Evolutionary conservation across 2,888 invertebrate genomes (phyloP).

Genomic region (Acanthacorydalis orientalis): DNA sequence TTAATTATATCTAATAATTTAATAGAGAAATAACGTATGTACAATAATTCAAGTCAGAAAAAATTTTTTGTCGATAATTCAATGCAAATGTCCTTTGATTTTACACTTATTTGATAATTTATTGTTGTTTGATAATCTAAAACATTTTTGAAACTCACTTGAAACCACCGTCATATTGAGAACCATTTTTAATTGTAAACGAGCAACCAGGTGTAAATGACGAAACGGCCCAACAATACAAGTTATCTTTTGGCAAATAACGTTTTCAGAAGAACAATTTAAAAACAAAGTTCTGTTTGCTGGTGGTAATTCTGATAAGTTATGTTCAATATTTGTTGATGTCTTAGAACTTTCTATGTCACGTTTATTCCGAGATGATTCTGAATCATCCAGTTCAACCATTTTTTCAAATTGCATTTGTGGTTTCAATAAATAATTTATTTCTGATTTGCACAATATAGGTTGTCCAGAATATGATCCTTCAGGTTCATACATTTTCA

Average conservation of each 20-base stretch:
- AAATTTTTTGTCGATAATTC: no score
- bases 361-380: neutral
- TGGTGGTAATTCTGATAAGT: neutral
- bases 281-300: neutral
- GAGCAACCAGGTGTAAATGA: neutral
- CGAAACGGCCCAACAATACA: neutral
- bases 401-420: neutral
- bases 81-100: no score
- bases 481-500: no score
- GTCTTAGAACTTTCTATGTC: neutral
- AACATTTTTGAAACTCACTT: neutral
- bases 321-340: neutral
- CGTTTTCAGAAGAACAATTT: neutral
- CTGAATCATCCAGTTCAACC: neutral
- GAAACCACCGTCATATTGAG: neutral
- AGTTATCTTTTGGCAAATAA: neutral
- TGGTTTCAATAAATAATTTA: neutral
- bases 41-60: no score
- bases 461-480: neutral
- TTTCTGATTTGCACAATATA: neutral
- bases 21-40: no score
- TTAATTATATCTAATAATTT: conserved; percentile 3
- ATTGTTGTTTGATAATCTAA: neutral
- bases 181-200: neutral
- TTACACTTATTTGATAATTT: no score